Evolutionary conservation across 2,113 vertebrate genomes (phyloP), one percentile per base, ranked within the genome.

Genomic region (Ceyx cyanopectus): DNA sequence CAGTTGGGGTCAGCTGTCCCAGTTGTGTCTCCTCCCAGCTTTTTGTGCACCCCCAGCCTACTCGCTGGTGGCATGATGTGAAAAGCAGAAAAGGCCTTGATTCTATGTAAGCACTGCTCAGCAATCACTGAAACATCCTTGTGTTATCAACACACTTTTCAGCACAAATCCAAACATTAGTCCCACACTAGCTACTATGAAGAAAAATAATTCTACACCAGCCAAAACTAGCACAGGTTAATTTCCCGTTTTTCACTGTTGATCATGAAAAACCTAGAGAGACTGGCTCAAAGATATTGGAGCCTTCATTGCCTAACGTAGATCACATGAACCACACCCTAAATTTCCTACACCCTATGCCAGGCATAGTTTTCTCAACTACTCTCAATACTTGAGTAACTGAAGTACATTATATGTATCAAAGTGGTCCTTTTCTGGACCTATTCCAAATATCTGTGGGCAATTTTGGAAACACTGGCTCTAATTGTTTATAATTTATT

Each of bases 251-350:
- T 82, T 79, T 7, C 23, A 81, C 72, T 50, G 21, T 91, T 61
- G 48, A 12, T 62, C 24, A 5, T 57, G 69, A 92, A 86, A 94
- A 93, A 70, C 48, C 34, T 95, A 80, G 87, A 89, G 81, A 50
- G 46, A 80, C 46, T 77, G 41, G 2, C 41, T 89, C 30, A 89
- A 84, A 92, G 41, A 43, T 73, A 58, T 16, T 37, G 13, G 27
- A 91, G 41, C 12, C 50, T 79, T 81, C 70, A 61, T 69, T 91
- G 30, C 50, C 45, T 32, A 72, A 91, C 66, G 76, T 12, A 82
- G 62, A 73, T 61, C 9, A 40, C 46, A 50, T 51, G 29, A 89
- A 54, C 50, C 54, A 62, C 60, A 62, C 62, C 78, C 67, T 66
- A 30, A 51, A 69, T 92, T 96, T 92, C 56, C 75, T 87, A 63